Conservation (phyloP, 2,797 vertebrate species). For the Mormyrops attenuatus region DNA sequence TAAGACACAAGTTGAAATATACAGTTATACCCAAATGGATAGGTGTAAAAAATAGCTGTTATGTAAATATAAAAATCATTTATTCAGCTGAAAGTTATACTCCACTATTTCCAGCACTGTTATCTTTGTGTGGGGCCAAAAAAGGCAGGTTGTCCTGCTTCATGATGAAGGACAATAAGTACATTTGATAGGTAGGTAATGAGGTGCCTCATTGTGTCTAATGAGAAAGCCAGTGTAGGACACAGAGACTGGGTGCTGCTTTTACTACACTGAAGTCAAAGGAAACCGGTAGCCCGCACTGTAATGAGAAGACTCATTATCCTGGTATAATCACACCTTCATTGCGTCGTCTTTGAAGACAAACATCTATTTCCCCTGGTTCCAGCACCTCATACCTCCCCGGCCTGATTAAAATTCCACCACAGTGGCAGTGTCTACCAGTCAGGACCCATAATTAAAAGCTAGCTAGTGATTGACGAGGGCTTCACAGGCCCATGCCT, state of each 20-base stretch:
- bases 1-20: background rate
- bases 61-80: background rate
- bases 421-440: slow-evolving; percentile 11
- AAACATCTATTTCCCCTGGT: slow-evolving; percentile 28
- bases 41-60: background rate
- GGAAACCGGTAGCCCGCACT: slow-evolving; percentile 30
- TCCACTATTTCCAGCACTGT: background rate
- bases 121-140: background rate
- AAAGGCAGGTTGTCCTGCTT: slow-evolving; percentile 1
- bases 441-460: slow-evolving; percentile 42
- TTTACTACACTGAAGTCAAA: slow-evolving; percentile 24
- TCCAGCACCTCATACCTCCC: slow-evolving; percentile 33
- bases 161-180: slow-evolving; percentile 5
- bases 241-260: slow-evolving; percentile 25
- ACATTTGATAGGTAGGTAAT: slow-evolving; percentile 34
- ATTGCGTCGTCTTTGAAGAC: slow-evolving; percentile 44
- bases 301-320: slow-evolving; percentile 58
- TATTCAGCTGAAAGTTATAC: background rate
- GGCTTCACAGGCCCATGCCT: slow-evolving; percentile 3
- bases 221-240: slow-evolving; percentile 20
- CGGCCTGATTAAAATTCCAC: slow-evolving; percentile 47
- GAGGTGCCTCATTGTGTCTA: slow-evolving; percentile 24
- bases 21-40: background rate
- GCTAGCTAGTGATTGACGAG: slow-evolving; percentile 37
- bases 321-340: slow-evolving; percentile 33